Conservation (phyloP, 2,888 invertebrate species). For the Neoaliturus tenellus region DNA sequence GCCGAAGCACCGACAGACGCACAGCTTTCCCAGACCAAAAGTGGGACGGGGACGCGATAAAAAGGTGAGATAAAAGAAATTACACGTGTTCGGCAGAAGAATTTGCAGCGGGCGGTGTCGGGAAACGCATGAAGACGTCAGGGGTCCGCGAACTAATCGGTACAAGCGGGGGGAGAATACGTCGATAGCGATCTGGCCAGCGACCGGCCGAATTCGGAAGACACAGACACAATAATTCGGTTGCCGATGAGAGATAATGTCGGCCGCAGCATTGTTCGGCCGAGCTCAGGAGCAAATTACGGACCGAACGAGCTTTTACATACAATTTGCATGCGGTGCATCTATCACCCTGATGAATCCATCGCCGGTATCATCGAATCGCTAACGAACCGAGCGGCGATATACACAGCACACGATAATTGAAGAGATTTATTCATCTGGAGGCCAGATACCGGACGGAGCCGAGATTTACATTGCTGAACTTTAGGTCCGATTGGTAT, state of each 20-base stretch:
- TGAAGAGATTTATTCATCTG: constrained; percentile 44
- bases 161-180: constrained; percentile 23
- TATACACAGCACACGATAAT: constrained; percentile 33
- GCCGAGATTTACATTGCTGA: constrained; percentile 14
- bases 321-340: constrained; percentile 56
- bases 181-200: constrained; percentile 38
- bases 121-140: constrained; percentile 51
- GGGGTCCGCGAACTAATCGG: constrained; percentile 22
- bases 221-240: constrained; percentile 57
- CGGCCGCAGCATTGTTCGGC: constrained; percentile 29
- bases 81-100: constrained; percentile 7
- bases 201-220: constrained; percentile 35
- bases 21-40: not conserved
- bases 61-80: not conserved
- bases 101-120: not conserved
- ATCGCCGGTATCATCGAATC: constrained; percentile 2
- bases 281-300: constrained; percentile 57
- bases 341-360: constrained; percentile 54
- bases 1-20: too few relatives aligned
- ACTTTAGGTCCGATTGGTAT: constrained; percentile 21
- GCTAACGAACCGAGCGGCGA: constrained; percentile 32
- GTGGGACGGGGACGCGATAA: not conserved
- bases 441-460: not conserved
- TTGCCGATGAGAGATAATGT: constrained; percentile 37
- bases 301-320: constrained; percentile 50